Percentiles rank a stretch among this genome's conserved stretches.
These are phyloP conservation scores for Athetis lepigone DNA, from an alignment of 2,888 invertebrate species.

Conservation along the genomic window DNA sequence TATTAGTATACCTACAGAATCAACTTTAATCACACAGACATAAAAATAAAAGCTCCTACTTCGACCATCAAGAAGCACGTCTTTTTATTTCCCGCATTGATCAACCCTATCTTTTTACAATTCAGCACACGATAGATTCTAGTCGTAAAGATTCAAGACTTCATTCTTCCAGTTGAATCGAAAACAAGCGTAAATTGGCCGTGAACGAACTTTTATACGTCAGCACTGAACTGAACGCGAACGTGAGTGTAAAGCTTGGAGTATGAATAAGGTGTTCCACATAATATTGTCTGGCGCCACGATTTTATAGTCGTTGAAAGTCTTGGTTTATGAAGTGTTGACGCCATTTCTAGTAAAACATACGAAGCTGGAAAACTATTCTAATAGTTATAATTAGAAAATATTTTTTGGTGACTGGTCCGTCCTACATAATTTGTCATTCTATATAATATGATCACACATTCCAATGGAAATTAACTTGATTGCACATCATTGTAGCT, in stretches of 20 bases:
- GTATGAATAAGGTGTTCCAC: conserved; percentile 43
- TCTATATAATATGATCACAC: not conserved
- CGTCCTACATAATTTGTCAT: not conserved
- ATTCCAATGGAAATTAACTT: not conserved
- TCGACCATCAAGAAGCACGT: conserved; percentile 5
- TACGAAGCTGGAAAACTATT: not conserved
- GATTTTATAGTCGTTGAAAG: conserved; percentile 12
- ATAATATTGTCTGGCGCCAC: conserved; percentile 29
- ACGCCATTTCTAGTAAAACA: conserved; percentile 12
- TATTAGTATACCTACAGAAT: not conserved
- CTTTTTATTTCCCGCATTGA: conserved; percentile 24
- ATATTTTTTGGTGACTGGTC: no score
- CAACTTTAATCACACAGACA: not conserved
- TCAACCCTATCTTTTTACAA: conserved; percentile 52
- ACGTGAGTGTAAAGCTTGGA: conserved; percentile 69
- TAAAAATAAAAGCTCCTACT: not conserved
- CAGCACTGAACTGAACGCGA: conserved; percentile 64
- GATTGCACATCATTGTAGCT: not conserved
- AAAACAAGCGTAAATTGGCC: conserved; percentile 75
- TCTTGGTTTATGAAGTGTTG: conserved; percentile 24
- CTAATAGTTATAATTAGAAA: not conserved
- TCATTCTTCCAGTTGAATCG: conserved; percentile 69
- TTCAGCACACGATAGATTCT: conserved; percentile 64
- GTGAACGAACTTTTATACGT: conserved; percentile 72
- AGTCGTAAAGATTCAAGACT: conserved; percentile 63